Evolutionary conservation across 2,888 invertebrate species (phyloP).

Genomic region (Blera fallax): DNA sequence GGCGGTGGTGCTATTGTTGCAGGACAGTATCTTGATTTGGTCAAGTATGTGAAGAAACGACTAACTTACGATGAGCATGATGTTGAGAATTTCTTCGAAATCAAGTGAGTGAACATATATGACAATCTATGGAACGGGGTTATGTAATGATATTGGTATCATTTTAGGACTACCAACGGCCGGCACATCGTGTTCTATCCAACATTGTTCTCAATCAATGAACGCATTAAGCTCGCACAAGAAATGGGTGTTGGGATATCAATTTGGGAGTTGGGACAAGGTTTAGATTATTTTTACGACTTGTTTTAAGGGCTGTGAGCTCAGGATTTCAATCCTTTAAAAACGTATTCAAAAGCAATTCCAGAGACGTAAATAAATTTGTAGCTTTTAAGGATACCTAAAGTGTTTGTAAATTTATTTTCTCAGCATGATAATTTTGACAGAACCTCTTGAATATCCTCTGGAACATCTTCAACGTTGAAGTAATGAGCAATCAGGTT

Average conservation of each 20-base stretch:
- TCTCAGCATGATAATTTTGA: no score
- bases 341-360: conserved; percentile 22
- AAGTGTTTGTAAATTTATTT: no score
- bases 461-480: no score
- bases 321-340: background rate
- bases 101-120: conserved; percentile 87
- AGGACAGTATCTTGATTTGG: conserved; percentile 88
- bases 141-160: background rate
- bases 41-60: conserved; percentile 89
- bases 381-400: background rate
- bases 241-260: conserved; percentile 92
- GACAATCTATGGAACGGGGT: no score
- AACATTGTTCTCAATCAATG: conserved; percentile 91
- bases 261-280: conserved; percentile 98
- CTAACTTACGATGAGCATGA: conserved; percentile 89
- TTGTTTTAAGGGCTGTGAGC: conserved; percentile 83
- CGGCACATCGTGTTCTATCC: conserved; percentile 94
- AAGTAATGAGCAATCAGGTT: no score
- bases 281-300: conserved; percentile 97
- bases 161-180: conserved; percentile 85
- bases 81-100: conserved; percentile 92
- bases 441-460: no score
- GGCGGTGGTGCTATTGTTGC: conserved; percentile 93
- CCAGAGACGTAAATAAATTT: conserved; percentile 5
- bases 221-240: conserved; percentile 89